Evolutionary conservation across 1,140 invertebrate genomes (phyloP).

Genomic region (Ylistrum balloti): DNA sequence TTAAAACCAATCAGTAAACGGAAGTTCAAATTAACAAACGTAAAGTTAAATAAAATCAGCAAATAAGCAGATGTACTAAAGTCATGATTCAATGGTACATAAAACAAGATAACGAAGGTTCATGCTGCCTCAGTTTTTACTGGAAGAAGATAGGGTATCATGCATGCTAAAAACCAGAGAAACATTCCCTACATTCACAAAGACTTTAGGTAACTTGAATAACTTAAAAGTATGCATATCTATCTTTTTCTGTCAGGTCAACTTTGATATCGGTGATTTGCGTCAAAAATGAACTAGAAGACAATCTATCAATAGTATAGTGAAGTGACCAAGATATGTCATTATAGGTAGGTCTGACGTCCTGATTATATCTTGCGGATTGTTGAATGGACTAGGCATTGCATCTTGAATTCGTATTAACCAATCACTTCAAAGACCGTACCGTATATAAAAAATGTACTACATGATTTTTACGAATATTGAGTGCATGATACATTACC

Average conservation of each 20-base stretch:
- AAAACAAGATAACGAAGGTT: too few relatives aligned
- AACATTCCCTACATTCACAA: too few relatives aligned
- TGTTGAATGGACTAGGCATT: neutral
- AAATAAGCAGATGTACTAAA: neutral
- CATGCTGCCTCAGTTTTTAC: too few relatives aligned
- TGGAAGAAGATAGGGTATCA: too few relatives aligned
- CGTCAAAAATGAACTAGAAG: neutral
- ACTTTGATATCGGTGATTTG: neutral
- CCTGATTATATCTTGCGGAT: neutral
- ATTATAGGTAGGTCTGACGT: neutral
- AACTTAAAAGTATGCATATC: too few relatives aligned
- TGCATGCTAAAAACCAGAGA: too few relatives aligned
- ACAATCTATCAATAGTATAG: neutral
- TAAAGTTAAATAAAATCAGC: neutral
- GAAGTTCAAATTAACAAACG: neutral
- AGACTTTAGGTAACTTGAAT: too few relatives aligned
- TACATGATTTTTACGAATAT: too few relatives aligned
- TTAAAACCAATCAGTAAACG: neutral
- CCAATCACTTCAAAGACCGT: too few relatives aligned
- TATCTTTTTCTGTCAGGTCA: neutral
- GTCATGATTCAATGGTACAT: too few relatives aligned
- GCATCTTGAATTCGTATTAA: neutral
- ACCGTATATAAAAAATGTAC: too few relatives aligned
- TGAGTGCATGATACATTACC: too few relatives aligned
- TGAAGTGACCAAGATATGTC: neutral